phyloP scores from a whole-genome alignment of 2,113 vertebrate species.

The Datnioides undecimradiatus region DNA sequence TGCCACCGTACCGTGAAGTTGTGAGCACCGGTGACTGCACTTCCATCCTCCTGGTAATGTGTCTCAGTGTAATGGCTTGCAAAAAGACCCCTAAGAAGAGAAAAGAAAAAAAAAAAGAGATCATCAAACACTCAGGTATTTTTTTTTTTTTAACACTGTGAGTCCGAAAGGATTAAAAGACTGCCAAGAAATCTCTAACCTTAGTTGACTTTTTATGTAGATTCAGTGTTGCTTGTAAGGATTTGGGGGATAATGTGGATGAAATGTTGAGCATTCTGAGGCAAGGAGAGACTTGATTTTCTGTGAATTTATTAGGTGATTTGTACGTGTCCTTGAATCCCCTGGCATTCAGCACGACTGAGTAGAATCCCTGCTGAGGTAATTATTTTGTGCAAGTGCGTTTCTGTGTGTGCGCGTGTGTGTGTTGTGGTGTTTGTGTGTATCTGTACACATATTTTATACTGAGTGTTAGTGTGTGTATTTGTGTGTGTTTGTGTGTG shows the following conservation, averaged over 20 bases:
- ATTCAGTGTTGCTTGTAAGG: conserved; percentile 13
- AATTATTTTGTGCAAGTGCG: conserved; percentile 53
- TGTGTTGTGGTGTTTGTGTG: conserved; percentile 5
- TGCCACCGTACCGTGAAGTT: conserved; percentile 87
- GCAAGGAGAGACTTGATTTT: conserved; percentile 19
- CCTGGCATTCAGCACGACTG: conserved; percentile 50
- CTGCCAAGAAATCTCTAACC: background rate
- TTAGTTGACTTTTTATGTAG: conserved; percentile 18
- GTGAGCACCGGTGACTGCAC: conserved; percentile 83
- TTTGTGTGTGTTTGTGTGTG: conserved; percentile 1
- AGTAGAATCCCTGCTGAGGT: conserved; percentile 58
- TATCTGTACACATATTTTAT: conserved; percentile 37
- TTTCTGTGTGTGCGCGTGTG: conserved; percentile 5
- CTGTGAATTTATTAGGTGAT: conserved; percentile 43
- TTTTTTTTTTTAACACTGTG: background rate
- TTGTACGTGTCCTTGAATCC: conserved; percentile 55
- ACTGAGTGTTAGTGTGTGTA: conserved; percentile 22
- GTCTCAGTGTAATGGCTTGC: conserved; percentile 92
- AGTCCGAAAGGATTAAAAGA: background rate
- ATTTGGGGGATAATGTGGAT: conserved; percentile 32
- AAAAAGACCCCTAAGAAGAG: conserved; percentile 88
- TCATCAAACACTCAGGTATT: conserved; percentile 16
- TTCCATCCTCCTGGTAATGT: conserved; percentile 91
- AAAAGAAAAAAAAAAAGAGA: conserved; percentile 29
- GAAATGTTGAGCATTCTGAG: conserved; percentile 18